Evolutionary conservation across 2,888 invertebrate species (phyloP).

Genomic region (Pseudococcus viburni): DNA sequence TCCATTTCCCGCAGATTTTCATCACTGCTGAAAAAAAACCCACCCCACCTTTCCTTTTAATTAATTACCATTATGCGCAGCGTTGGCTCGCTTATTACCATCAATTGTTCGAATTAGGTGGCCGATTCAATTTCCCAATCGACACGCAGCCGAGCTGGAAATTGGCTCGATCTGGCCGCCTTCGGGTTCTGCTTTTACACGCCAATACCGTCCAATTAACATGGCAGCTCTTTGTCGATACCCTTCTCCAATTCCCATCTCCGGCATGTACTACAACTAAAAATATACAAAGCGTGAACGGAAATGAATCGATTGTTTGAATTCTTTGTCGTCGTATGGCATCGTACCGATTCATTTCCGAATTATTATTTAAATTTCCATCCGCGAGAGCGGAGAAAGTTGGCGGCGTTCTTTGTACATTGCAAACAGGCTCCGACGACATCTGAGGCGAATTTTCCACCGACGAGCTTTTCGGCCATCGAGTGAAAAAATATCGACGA

Average conservation of each 20-base stretch:
- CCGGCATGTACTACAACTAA: background rate
- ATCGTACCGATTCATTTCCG: background rate
- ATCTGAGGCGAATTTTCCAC: background rate
- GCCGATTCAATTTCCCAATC: background rate
- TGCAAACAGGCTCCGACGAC: too few relatives aligned
- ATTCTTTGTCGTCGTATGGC: background rate
- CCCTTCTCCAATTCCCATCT: background rate
- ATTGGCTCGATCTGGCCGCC: background rate
- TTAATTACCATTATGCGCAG: background rate
- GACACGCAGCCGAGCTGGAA: background rate
- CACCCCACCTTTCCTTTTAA: background rate
- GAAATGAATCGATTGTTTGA: slow-evolving; percentile 37
- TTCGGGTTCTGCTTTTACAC: background rate
- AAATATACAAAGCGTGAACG: slow-evolving; percentile 15
- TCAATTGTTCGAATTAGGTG: slow-evolving; percentile 37
- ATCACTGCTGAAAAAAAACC: background rate
- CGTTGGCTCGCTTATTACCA: slow-evolving; percentile 9
- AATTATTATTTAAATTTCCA: slow-evolving; percentile 16
- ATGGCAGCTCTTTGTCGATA: background rate
- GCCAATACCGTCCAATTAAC: slow-evolving; percentile 23
- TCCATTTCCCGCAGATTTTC: background rate
- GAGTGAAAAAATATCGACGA: background rate
- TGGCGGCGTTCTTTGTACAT: background rate
- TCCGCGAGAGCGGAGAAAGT: background rate
- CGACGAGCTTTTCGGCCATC: background rate